phyloP scores from a whole-genome alignment of 2,888 invertebrate genomes.

The Eupithecia subumbrata region DNA sequence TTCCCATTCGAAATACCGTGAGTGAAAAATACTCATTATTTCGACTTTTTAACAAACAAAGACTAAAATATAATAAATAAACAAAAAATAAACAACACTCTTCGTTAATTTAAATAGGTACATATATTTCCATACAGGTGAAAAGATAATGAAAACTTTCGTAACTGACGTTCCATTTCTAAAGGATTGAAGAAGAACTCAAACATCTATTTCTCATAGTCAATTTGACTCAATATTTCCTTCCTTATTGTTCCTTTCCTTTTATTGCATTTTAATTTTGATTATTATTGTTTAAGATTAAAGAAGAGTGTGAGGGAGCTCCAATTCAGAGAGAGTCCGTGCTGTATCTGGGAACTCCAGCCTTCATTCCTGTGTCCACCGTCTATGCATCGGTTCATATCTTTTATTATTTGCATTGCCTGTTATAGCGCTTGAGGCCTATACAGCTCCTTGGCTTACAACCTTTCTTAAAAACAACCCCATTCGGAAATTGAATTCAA shows the following conservation, averaged over 20 bases:
- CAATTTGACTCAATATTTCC: not conserved
- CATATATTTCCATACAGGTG: not conserved
- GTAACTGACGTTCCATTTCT: not conserved
- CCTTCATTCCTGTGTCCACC: constrained; percentile 34
- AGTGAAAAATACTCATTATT: not conserved
- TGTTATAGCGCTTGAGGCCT: constrained; percentile 33
- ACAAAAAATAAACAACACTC: not conserved
- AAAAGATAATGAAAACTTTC: not conserved
- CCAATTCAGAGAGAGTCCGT: constrained; percentile 28
- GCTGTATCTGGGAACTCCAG: constrained; percentile 34
- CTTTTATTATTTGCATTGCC: constrained; percentile 36
- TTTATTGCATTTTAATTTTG: constrained; percentile 24
- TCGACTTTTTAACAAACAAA: not conserved
- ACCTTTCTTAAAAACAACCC: not conserved
- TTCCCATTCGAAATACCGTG: not conserved
- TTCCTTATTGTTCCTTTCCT: not conserved
- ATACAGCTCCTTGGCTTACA: constrained; percentile 35
- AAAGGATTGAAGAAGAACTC: not conserved
- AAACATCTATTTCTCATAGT: not conserved
- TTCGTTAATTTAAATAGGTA: not conserved
- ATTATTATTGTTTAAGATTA: constrained; percentile 38
- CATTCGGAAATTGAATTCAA: constrained; percentile 21
- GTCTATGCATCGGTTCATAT: constrained; percentile 38
- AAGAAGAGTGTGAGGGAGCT: constrained; percentile 34
- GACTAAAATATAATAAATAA: too few relatives aligned